A percentile compares a stretch with the other conserved stretches of the same genome.
These are phyloP conservation scores for Nemotelus pantherinus DNA, from an alignment of 2,888 invertebrate genomes.

Conservation along the genomic window DNA sequence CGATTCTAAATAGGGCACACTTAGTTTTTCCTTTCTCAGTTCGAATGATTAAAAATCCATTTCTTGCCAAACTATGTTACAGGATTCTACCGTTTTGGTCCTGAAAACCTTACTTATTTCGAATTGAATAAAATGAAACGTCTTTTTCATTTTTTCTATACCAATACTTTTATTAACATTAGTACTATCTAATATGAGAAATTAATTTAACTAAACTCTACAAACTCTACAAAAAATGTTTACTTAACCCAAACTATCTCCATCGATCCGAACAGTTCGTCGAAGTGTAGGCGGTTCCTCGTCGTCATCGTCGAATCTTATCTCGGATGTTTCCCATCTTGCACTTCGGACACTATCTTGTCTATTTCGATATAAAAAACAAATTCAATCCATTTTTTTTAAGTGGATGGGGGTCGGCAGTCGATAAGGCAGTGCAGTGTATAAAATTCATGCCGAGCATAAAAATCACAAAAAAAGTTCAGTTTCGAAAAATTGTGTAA, in stretches of 20 bases:
- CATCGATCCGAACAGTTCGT: slow-evolving; percentile 6
- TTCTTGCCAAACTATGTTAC: no score
- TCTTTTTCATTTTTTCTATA: background rate
- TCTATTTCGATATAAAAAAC: slow-evolving; percentile 52
- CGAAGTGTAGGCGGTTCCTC: slow-evolving; percentile 25
- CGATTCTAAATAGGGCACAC: no score
- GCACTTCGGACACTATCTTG: slow-evolving; percentile 59
- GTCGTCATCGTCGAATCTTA: slow-evolving; percentile 60
- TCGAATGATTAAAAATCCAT: no score
- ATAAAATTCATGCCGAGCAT: background rate
- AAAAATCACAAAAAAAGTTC: slow-evolving; percentile 26
- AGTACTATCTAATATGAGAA: background rate
- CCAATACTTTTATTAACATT: slow-evolving; percentile 5
- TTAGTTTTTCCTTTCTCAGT: no score
- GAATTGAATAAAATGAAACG: no score
- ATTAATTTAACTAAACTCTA: slow-evolving; percentile 33
- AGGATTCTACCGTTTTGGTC: no score
- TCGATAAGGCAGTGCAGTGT: slow-evolving; percentile 12
- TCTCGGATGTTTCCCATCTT: slow-evolving; percentile 60
- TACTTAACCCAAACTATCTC: slow-evolving; percentile 27
- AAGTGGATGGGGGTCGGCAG: background rate
- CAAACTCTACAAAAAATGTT: background rate
- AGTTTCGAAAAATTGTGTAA: background rate
- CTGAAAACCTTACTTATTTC: no score
- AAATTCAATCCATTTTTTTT: background rate